Evolutionary conservation across 2,888 invertebrate species (phyloP).

Genomic region (Rhagonycha lutea): DNA sequence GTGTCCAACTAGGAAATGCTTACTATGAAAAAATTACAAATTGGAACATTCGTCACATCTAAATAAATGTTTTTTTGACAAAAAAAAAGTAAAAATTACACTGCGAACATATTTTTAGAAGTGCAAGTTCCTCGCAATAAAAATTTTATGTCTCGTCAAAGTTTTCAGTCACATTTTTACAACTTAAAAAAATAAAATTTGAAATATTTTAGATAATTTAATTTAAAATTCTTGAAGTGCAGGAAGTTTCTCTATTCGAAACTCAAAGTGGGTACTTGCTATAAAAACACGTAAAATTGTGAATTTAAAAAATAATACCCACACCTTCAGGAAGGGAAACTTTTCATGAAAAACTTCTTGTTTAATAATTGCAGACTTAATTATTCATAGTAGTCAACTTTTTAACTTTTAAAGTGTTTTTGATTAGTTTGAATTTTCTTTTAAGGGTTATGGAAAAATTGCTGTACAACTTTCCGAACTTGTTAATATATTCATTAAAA

Average conservation of each 20-base stretch:
- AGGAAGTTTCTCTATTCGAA: neutral
- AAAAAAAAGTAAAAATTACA: neutral
- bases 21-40: neutral
- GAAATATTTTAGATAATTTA: neutral
- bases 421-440: neutral
- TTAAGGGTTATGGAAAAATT: neutral
- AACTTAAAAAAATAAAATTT: neutral
- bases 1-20: neutral
- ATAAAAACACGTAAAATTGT: neutral
- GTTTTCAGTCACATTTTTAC: neutral
- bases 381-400: neutral
- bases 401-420: neutral
- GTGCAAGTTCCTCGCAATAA: neutral
- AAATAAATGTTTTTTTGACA: neutral
- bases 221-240: neutral
- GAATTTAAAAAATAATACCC: neutral
- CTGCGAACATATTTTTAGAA: neutral
- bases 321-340: neutral
- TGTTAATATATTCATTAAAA: constrained; percentile 2
- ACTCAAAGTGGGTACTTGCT: neutral
- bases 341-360: neutral
- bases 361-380: neutral
- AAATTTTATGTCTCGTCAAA: neutral
- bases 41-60: neutral
- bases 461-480: neutral